A percentile compares a stretch with the other conserved stretches of the same genome.
These are phyloP conservation scores for Drosophila azteca DNA, from an alignment of 1,140 invertebrate species.

Conservation along the genomic window DNA sequence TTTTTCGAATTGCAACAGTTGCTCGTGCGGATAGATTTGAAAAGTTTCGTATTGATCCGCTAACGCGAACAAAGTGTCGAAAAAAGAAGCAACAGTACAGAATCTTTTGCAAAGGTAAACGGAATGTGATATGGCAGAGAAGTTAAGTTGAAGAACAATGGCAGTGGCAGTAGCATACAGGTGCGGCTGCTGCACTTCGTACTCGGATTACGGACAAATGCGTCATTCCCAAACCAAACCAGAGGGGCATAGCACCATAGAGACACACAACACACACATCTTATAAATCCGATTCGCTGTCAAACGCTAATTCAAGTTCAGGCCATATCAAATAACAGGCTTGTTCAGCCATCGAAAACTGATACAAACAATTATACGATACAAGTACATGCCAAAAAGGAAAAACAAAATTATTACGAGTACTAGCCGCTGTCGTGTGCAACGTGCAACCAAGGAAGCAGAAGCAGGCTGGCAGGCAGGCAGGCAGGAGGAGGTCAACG, in stretches of 20 bases:
- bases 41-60: slow-evolving; percentile 60
- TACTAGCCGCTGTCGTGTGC: slow-evolving; percentile 63
- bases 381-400: slow-evolving; percentile 65
- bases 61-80: slow-evolving; percentile 62
- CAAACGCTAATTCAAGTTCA: slow-evolving; percentile 82
- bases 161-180: background rate
- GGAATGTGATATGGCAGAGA: slow-evolving; percentile 5
- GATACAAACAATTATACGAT: slow-evolving; percentile 63
- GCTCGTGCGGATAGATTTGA: slow-evolving; percentile 62
- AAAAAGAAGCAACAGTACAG: slow-evolving; percentile 10
- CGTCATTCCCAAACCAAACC: slow-evolving; percentile 28
- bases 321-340: slow-evolving; percentile 78
- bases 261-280: slow-evolving; percentile 44
- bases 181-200: background rate
- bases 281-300: slow-evolving; percentile 75
- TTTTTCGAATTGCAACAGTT: slow-evolving; percentile 49
- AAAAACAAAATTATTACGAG: slow-evolving; percentile 47
- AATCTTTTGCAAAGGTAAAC: slow-evolving; percentile 28
- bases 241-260: slow-evolving; percentile 16
- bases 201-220: slow-evolving; percentile 51
- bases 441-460: slow-evolving; percentile 64
- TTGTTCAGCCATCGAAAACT: slow-evolving; percentile 41
- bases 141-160: slow-evolving; percentile 27
- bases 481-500: slow-evolving; percentile 71
- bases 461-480: slow-evolving; percentile 10